phyloP scores from a whole-genome alignment of 2,113 vertebrate genomes.

The Paracanthobrama guichenoti region DNA sequence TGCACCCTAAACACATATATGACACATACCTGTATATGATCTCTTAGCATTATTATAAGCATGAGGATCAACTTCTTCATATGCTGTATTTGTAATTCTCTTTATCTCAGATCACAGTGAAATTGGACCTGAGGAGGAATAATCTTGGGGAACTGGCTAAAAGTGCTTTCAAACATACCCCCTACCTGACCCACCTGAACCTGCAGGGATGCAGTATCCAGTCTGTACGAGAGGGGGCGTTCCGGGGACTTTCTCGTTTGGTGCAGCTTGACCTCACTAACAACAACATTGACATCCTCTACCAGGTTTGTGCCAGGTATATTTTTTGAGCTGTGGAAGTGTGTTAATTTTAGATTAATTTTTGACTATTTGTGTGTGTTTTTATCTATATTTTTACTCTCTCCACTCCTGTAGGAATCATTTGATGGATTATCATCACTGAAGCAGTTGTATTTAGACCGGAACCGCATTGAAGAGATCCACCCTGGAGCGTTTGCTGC shows the following conservation, averaged over 20 bases:
- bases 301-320: conserved; percentile 70
- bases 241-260: conserved; percentile 84
- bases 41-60: background rate
- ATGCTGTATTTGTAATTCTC: background rate
- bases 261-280: conserved; percentile 85
- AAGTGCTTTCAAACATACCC: conserved; percentile 78
- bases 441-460: conserved; percentile 81
- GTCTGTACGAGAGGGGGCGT: conserved; percentile 85
- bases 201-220: conserved; percentile 83
- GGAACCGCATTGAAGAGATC: conserved; percentile 87
- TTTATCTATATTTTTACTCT: background rate
- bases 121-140: conserved; percentile 83
- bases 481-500: conserved; percentile 84
- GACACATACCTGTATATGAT: background rate
- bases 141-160: conserved; percentile 71
- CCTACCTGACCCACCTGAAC: conserved; percentile 84
- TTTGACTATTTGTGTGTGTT: background rate
- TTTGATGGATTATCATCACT: conserved; percentile 86
- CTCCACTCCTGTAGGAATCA: conserved; percentile 75
- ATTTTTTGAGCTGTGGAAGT: background rate
- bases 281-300: conserved; percentile 82
- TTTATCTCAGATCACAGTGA: conserved; percentile 79
- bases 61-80: background rate
- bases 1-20: too few species aligned
- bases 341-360: background rate